Evolutionary conservation across 2,113 vertebrate species (phyloP).

Genomic region (Anhinga anhinga): DNA sequence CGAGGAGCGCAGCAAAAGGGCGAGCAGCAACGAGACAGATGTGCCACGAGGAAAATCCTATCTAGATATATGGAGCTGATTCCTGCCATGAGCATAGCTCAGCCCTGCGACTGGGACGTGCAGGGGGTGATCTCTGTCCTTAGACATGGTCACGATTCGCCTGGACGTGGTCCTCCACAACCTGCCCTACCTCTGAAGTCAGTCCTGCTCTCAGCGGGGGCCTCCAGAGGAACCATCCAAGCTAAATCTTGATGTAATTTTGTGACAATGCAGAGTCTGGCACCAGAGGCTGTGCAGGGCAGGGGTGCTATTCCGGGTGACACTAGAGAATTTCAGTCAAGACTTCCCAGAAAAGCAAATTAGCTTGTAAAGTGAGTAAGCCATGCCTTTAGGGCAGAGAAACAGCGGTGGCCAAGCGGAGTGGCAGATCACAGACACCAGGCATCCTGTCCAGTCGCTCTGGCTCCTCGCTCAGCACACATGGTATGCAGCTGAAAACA

Average conservation of each 20-base stretch:
- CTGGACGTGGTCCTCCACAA: fast-evolving
- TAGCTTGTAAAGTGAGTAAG: background rate
- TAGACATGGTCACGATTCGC: background rate
- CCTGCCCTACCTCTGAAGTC: background rate
- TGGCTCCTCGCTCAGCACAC: background rate
- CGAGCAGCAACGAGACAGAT: fast-evolving
- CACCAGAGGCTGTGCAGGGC: background rate
- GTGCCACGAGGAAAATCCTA: background rate
- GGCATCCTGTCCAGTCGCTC: background rate
- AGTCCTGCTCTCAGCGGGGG: background rate
- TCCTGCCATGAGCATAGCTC: fast-evolving
- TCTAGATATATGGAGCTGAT: fast-evolving
- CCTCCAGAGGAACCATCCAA: background rate
- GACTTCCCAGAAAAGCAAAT: background rate
- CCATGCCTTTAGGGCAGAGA: background rate
- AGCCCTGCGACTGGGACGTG: background rate
- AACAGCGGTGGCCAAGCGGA: background rate
- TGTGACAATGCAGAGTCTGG: background rate
- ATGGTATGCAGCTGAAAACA: background rate
- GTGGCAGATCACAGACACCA: background rate
- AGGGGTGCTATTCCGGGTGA: background rate
- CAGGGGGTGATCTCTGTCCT: no score
- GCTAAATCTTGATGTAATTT: background rate
- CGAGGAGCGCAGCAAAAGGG: background rate
- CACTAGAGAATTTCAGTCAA: background rate